phyloP scores from a whole-genome alignment of 1,140 invertebrate genomes.

The Drosophila kanapiae region DNA sequence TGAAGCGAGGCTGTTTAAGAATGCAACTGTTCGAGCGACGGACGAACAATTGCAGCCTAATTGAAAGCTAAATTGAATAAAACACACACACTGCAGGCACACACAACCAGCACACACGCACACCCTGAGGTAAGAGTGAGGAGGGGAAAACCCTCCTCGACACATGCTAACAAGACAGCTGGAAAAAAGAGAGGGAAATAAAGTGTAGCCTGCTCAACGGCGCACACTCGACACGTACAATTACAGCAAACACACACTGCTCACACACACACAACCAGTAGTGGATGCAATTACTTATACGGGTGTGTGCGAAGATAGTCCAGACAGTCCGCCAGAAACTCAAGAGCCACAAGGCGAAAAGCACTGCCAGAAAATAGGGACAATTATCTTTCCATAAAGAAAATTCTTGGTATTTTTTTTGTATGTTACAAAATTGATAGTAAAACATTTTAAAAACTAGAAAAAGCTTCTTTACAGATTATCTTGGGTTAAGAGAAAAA shows the following conservation, averaged over 20 bases:
- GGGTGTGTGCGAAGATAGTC: slow-evolving; percentile 43
- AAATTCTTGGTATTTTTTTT: not conserved
- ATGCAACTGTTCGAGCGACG: slow-evolving; percentile 69
- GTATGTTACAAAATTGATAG: not conserved
- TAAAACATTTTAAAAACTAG: not conserved
- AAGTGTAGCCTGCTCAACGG: slow-evolving; percentile 72
- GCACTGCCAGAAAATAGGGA: slow-evolving; percentile 15
- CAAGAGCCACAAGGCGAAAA: slow-evolving; percentile 27
- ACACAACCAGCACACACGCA: slow-evolving; percentile 6
- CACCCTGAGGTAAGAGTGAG: not conserved
- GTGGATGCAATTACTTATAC: slow-evolving; percentile 38
- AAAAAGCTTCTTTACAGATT: not conserved
- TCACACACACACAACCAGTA: slow-evolving; percentile 4
- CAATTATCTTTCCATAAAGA: not conserved
- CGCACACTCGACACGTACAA: slow-evolving; percentile 78
- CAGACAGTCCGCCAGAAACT: slow-evolving; percentile 48
- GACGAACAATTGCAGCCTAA: slow-evolving; percentile 83
- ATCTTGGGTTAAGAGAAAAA: not conserved
- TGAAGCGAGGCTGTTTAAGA: slow-evolving; percentile 62
- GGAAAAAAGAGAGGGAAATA: slow-evolving; percentile 53
- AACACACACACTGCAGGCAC: slow-evolving; percentile 41
- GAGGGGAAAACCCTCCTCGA: slow-evolving; percentile 20
- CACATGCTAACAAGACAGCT: slow-evolving; percentile 74
- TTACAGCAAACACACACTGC: slow-evolving; percentile 55
- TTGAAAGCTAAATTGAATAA: slow-evolving; percentile 84